phyloP scores from a whole-genome alignment of 2,113 vertebrate species.

The Peromyscus leucopus region DNA sequence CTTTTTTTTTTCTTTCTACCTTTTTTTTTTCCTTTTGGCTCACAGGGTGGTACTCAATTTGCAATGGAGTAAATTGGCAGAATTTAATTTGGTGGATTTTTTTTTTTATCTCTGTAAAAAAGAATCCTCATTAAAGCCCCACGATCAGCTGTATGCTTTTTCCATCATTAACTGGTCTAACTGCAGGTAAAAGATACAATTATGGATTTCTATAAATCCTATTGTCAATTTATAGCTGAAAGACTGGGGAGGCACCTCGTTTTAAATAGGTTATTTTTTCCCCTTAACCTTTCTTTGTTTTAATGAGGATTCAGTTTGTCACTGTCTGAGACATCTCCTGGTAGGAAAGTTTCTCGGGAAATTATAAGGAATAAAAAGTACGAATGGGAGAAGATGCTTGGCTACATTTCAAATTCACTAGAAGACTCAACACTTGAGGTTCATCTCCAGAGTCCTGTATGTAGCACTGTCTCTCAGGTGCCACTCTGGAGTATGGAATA shows the following conservation, averaged over 20 bases:
- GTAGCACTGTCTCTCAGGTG: neutral
- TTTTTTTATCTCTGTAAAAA: slow-evolving; percentile 93
- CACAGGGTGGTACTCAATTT: slow-evolving; percentile 94
- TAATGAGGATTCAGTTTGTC: slow-evolving; percentile 94
- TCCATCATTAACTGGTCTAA: slow-evolving; percentile 96
- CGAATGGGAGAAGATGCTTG: slow-evolving; percentile 70
- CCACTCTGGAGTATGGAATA: neutral
- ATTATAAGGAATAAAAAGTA: slow-evolving; percentile 81
- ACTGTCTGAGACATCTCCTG: slow-evolving; percentile 87
- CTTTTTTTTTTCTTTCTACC: neutral
- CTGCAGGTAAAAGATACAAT: slow-evolving; percentile 97
- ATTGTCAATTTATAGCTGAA: slow-evolving; percentile 98
- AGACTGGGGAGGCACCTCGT: slow-evolving; percentile 92
- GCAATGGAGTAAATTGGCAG: slow-evolving; percentile 97
- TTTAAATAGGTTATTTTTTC: slow-evolving; percentile 91
- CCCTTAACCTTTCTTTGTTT: slow-evolving; percentile 92
- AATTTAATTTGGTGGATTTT: slow-evolving; percentile 99
- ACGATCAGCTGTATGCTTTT: slow-evolving; percentile 92
- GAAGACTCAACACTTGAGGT: slow-evolving; percentile 62
- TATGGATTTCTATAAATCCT: slow-evolving; percentile 97
- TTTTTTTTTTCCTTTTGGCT: slow-evolving; percentile 78
- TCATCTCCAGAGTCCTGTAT: slow-evolving; percentile 3
- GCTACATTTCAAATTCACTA: slow-evolving; percentile 79
- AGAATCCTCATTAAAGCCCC: slow-evolving; percentile 98
- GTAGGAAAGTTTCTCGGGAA: slow-evolving; percentile 87